A percentile compares a stretch with the other conserved stretches of the same genome.
These are phyloP conservation scores for Mellivora capensis DNA, from an alignment of 2,113 vertebrate species.

Conservation along the genomic window DNA sequence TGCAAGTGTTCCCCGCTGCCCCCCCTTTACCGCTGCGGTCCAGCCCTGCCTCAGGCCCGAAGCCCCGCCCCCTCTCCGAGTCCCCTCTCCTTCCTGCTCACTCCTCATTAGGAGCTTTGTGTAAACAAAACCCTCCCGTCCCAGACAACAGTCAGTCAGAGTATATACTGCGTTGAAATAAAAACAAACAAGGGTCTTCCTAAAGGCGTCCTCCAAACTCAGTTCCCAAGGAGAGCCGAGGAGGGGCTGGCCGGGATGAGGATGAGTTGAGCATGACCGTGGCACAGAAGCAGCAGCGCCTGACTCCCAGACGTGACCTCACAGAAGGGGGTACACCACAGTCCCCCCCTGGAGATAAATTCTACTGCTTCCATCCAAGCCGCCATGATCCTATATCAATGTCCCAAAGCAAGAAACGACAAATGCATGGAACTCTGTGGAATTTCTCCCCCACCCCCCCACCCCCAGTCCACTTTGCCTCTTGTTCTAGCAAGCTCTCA, in stretches of 20 bases:
- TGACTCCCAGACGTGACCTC: background rate
- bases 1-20: background rate
- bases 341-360: no score
- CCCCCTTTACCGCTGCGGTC: rapidly evolving
- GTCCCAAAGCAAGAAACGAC: background rate
- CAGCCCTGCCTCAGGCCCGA: background rate
- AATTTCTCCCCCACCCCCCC: background rate
- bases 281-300: rapidly evolving
- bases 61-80: conserved; percentile 9
- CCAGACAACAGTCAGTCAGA: conserved; percentile 75
- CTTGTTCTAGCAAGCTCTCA: background rate
- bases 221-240: conserved; percentile 63
- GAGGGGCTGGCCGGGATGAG: background rate
- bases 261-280: background rate
- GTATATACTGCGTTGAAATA: conserved; percentile 77
- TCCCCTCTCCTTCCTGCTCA: conserved; percentile 65
- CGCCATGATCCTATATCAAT: background rate
- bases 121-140: conserved; percentile 79
- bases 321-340: background rate
- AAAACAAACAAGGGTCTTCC: conserved; percentile 81
- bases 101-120: conserved; percentile 81
- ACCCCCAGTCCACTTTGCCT: background rate
- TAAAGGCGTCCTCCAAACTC: conserved; percentile 71
- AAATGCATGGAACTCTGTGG: background rate
- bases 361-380: background rate